Evolutionary conservation across 2,797 vertebrate genomes (phyloP).

Genomic region (Setipinna tenuifilis): DNA sequence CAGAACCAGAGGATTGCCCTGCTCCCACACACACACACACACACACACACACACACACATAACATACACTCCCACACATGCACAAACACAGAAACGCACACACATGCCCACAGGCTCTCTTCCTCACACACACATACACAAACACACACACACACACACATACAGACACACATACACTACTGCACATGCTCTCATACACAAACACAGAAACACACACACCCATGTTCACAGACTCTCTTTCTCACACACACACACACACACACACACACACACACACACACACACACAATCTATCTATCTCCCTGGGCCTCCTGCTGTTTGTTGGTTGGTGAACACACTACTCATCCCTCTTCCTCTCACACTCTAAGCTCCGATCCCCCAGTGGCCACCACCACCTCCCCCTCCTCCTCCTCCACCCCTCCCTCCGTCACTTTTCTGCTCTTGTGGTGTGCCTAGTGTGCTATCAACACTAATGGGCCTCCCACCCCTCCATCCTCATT

Average conservation of each 20-base stretch:
- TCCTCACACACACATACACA: not conserved
- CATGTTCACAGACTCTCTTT: not conserved
- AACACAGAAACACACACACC: not conserved
- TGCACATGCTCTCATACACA: not conserved
- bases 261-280: not conserved
- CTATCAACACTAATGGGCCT: not conserved
- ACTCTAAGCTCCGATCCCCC: not conserved
- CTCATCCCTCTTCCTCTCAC: slow-evolving; percentile 13
- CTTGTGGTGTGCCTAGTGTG: not conserved
- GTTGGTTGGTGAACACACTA: not conserved
- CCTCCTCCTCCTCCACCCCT: not conserved
- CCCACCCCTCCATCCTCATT: not conserved
- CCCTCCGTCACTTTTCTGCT: not conserved
- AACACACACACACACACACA: not conserved
- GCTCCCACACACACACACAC: not conserved
- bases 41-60: not conserved
- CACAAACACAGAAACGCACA: not conserved
- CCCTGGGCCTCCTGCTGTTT: not conserved
- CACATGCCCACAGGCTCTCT: not conserved
- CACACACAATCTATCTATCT: not conserved
- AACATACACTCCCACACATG: not conserved
- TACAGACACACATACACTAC: not conserved
- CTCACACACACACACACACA: not conserved
- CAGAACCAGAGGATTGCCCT: not conserved
- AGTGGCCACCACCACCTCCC: not conserved